Base-by-base conservation (phyloP, 1,140 invertebrate genomes). In the Littorina saxatilis region DNA sequence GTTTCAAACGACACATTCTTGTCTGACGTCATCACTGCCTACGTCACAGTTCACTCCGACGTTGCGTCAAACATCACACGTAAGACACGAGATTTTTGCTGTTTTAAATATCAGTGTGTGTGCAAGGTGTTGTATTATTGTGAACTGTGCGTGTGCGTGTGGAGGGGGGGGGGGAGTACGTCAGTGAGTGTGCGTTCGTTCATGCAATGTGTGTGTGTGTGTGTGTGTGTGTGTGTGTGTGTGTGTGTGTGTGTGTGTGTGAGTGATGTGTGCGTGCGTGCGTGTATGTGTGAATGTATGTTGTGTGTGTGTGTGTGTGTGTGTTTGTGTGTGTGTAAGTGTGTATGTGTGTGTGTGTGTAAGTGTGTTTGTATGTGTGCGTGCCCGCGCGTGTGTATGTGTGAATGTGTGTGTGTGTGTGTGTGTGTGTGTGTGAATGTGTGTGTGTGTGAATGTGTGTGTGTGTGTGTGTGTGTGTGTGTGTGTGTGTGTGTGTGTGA, bases 11-110 rank as follows among this genome's bases (percentile, higher is more conserved):
- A 27, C 9, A 43, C 70, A 17, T 43, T 73, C 23, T 11, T 20
- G 17, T 39, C 70, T 17, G 20, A 20, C 13, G n/a, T 37, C 9
- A 40, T 73, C 40, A 37, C 39, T 40, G 37, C 70, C 27, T 73
- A 73, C 70, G 70, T 73, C 70, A 73, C 40, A 13, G 70, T 73
- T 2, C 37, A 29, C 39, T 39, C 70, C 7, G 70, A 73, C 15
- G n/a, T 40, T n/a, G 4, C 70, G 13, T 20, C 37, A 43, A 43
- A 40, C 9, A 4, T 40, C 23, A 5, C 39, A 7, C 37, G 70
- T 70, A 70, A 35, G 66, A 15, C 32, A 11, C 2, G 27, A 35
- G 27, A 37, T 52, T 23, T 52, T 52, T 52, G 11, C 11, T 52
- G 11, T 52, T 11, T 13, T 13, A 52, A 52, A 52, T 23, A 13